Conservation (phyloP, 2,113 vertebrate species). For the Cottus gobio region DNA sequence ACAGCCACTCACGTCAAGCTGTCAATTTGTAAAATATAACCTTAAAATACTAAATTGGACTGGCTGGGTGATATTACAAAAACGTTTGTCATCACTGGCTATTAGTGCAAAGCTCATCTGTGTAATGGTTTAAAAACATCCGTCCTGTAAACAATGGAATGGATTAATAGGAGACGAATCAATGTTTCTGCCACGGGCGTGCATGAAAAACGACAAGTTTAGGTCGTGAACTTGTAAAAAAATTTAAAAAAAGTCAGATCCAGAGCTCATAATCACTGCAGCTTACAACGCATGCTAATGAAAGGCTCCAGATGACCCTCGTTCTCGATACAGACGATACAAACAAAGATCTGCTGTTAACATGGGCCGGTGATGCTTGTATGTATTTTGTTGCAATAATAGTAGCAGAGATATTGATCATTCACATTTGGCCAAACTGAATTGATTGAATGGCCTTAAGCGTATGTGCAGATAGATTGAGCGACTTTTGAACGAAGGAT, state of each 20-base stretch:
- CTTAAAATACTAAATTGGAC: slow-evolving; percentile 69
- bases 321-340: not conserved
- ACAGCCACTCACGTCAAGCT: slow-evolving; percentile 67
- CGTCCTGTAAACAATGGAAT: slow-evolving; percentile 33
- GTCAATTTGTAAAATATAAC: slow-evolving; percentile 70
- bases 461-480: not conserved
- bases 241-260: slow-evolving; percentile 58
- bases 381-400: not conserved
- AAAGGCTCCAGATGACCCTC: slow-evolving; percentile 8
- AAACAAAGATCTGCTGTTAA: not conserved
- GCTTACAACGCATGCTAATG: slow-evolving; percentile 34
- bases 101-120: slow-evolving; percentile 52
- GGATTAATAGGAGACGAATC: slow-evolving; percentile 47
- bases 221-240: slow-evolving; percentile 60
- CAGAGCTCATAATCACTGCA: slow-evolving; percentile 20
- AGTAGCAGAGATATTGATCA: not conserved
- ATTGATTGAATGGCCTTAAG: not conserved
- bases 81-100: slow-evolving; percentile 56
- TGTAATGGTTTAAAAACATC: slow-evolving; percentile 55
- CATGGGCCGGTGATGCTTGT: not conserved
- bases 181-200: slow-evolving; percentile 38
- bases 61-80: slow-evolving; percentile 45
- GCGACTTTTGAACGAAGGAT: not conserved
- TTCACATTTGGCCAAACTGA: not conserved
- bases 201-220: slow-evolving; percentile 25